Base-by-base conservation (phyloP, 2,797 vertebrate genomes). In the Graptemys geographica region DNA sequence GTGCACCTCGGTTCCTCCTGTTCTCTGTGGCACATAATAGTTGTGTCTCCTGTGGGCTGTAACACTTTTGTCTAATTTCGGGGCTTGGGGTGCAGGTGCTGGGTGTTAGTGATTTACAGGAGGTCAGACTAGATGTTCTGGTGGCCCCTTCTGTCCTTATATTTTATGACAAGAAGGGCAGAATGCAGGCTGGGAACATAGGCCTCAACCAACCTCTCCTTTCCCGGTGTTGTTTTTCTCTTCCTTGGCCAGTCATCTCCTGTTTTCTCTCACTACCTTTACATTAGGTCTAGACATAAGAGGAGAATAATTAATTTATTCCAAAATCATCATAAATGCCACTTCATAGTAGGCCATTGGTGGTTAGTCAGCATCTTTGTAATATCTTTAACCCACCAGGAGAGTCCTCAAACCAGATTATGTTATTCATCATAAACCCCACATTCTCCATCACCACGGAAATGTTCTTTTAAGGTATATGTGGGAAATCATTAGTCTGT, bases 281-380 rank as follows among this genome's bases (percentile, higher is more conserved):
- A 10, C 5, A 87, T 72, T 3, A 87, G 76, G 79, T 89, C 52
- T 33, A 81, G 86, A 69, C 55, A 41, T 78, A 44, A 33, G 76
- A 65, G 69, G 52, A 81, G n/a, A 23, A n/a, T 8, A 37, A 92
- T 2, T 5, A 4, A 83, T 59, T 74, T 53, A 3, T 31, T 92
- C 9, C 53, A 93, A 81, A 65, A 12, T 0, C 44, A 72, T 15
- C 79, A 83, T 78, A 83, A 83, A 52, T 41, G 65, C 3, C 0
- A 41, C 49, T 62, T 33, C 62, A 79, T 27, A 51, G 4, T 8
- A 56, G 10, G 3, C 1, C 0, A 8, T 0, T 49, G 31, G 57
- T 16, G 41, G 5, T 11, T 78, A 28, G 53, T 7, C 3, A 31
- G 3, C 37, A 44, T 27, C 72, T 5, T 84, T 41, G 18, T 1